These are phyloP conservation scores for Gymnopithys bicolor DNA, from an alignment of 2,797 vertebrate genomes.

Conservation along the genomic window DNA sequence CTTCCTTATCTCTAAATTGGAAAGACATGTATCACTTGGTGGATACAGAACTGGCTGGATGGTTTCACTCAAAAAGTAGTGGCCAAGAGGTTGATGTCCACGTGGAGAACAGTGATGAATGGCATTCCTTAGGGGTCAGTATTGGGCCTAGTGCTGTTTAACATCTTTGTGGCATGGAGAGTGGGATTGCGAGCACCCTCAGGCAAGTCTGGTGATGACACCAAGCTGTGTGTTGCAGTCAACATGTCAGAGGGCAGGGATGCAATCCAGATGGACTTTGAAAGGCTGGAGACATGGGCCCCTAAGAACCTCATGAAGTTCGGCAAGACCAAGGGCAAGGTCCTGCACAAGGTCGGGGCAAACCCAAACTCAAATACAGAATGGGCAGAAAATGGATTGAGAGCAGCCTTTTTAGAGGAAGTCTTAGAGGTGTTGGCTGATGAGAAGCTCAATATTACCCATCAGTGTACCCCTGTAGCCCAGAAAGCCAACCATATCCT, in stretches of 20 bases:
- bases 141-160: neutral
- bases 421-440: neutral
- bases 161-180: neutral
- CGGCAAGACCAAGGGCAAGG: neutral
- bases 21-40: neutral
- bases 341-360: neutral
- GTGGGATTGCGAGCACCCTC: neutral
- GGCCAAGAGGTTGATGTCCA: neutral
- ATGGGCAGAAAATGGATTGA: neutral
- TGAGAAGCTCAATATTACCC: neutral
- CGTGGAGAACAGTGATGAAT: neutral
- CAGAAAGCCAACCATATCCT: neutral
- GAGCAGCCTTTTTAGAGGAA: neutral
- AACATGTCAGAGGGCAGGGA: rapidly evolving
- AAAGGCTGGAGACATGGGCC: neutral
- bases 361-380: neutral
- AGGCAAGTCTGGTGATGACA: neutral
- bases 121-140: neutral
- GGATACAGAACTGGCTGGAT: neutral
- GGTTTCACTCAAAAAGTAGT: neutral
- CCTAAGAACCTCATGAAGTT: neutral
- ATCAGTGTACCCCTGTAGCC: rapidly evolving
- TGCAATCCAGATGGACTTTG: neutral
- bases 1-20: neutral
- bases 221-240: neutral